Evolutionary conservation across 1,140 invertebrate species (phyloP).

Genomic region (Trigoniulus corallinus): DNA sequence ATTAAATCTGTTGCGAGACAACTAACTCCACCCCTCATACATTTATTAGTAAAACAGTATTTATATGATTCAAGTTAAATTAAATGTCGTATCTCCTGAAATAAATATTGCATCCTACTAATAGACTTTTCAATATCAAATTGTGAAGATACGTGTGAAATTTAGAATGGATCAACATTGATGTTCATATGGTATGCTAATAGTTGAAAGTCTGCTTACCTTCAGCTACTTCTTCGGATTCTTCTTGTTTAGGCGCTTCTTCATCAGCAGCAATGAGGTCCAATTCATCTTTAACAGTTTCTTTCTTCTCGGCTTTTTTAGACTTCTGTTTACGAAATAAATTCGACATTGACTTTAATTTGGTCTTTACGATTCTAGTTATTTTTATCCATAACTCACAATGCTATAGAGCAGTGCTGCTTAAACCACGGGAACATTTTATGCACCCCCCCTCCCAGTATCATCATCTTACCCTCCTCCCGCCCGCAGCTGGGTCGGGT

Average conservation of each 20-base stretch:
- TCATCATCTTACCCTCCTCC: too few relatives aligned
- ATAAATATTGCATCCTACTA: too few relatives aligned
- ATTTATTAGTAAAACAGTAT: too few relatives aligned
- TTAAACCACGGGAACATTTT: neutral
- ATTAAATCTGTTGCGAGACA: too few relatives aligned
- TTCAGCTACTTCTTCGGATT: neutral
- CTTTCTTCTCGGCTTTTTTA: neutral
- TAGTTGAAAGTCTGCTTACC: neutral
- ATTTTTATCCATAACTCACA: neutral
- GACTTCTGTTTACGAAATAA: too few relatives aligned
- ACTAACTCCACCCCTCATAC: too few relatives aligned
- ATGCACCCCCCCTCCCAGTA: neutral
- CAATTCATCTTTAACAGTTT: neutral
- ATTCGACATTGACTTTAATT: too few relatives aligned
- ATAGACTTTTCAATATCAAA: neutral
- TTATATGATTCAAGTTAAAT: too few relatives aligned
- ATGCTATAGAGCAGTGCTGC: neutral
- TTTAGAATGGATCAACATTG: neutral
- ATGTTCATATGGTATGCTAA: neutral
- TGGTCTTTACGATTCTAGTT: neutral
- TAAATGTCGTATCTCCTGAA: too few relatives aligned
- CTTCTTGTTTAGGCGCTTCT: neutral
- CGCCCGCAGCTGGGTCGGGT: too few relatives aligned
- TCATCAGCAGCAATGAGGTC: constrained; percentile 7
- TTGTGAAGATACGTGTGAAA: neutral